Evolutionary conservation across 2,888 invertebrate species (phyloP).

Genomic region (Eumacrocentrus americanus): DNA sequence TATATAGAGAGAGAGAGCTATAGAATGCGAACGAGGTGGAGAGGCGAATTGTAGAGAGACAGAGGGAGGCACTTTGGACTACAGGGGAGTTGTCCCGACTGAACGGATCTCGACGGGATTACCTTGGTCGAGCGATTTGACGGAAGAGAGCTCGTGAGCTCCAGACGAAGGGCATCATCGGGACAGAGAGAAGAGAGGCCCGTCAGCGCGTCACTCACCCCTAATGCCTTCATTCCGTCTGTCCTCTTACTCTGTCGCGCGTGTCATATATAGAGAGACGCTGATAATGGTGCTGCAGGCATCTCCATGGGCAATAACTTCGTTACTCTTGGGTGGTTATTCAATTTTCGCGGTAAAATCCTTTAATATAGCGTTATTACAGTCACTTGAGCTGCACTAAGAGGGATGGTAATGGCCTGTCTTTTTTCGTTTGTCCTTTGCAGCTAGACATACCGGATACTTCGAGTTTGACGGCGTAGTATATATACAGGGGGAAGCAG

Average conservation of each 20-base stretch:
- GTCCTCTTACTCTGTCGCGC: conserved; percentile 33
- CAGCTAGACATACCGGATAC: no score
- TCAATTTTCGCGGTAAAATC: conserved; percentile 59
- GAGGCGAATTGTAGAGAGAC: conserved; percentile 23
- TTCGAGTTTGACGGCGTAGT: no score
- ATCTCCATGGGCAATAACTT: conserved; percentile 44
- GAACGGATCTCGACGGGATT: conserved; percentile 44
- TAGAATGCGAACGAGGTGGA: conserved; percentile 31
- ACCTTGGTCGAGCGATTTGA: conserved; percentile 46
- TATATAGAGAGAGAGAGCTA: conserved; percentile 18
- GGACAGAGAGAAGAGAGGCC: conserved; percentile 35
- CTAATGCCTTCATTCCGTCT: conserved; percentile 56
- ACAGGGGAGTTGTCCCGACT: conserved; percentile 34
- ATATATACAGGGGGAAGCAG: no score
- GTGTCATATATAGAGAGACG: not conserved
- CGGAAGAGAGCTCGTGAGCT: conserved; percentile 38
- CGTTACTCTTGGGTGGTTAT: conserved; percentile 52
- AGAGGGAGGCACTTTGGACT: conserved; percentile 28
- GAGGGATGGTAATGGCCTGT: conserved; percentile 32
- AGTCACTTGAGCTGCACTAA: conserved; percentile 33
- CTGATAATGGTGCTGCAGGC: conserved; percentile 1
- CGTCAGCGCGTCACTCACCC: conserved; percentile 56
- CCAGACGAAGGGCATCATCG: conserved; percentile 30
- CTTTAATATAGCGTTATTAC: conserved; percentile 57
- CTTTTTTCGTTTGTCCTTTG: conserved; percentile 9